Evolutionary conservation across 2,797 vertebrate species (phyloP).

Genomic region (Cetoscarus ocellatus): DNA sequence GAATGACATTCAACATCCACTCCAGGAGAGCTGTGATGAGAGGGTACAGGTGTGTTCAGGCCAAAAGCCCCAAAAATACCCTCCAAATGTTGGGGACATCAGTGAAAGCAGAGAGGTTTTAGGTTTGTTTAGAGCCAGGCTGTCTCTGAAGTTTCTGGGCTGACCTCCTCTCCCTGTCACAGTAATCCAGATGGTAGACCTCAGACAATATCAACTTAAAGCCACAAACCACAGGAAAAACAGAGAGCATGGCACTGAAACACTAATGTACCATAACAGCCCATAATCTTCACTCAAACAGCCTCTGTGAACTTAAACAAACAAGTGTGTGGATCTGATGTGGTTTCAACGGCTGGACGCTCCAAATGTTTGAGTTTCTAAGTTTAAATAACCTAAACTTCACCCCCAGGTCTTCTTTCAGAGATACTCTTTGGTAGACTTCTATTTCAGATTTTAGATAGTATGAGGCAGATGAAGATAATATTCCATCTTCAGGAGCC

Average conservation of each 20-base stretch:
- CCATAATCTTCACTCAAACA: conserved; percentile 25
- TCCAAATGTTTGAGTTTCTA: conserved; percentile 24
- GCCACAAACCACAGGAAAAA: conserved; percentile 3
- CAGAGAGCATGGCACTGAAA: background rate
- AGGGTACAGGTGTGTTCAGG: too few relatives aligned
- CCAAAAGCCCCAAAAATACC: too few relatives aligned
- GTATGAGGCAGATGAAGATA: too few relatives aligned
- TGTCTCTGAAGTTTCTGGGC: background rate
- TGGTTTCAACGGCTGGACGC: background rate
- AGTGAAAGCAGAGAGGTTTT: too few relatives aligned
- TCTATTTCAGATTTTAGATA: background rate
- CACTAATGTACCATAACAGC: background rate
- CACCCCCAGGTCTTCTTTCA: background rate
- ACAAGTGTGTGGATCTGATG: conserved; percentile 2
- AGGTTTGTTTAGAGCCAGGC: too few relatives aligned
- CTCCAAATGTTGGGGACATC: too few relatives aligned
- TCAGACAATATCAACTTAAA: background rate
- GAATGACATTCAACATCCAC: too few relatives aligned
- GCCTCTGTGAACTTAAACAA: conserved; percentile 10
- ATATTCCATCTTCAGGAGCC: too few relatives aligned
- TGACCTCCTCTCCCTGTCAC: background rate
- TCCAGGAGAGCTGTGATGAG: too few relatives aligned
- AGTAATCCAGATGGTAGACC: background rate
- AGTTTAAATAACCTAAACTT: conserved; percentile 4
- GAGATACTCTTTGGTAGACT: background rate